phyloP scores from a whole-genome alignment of 2,797 vertebrate genomes.

The Nasua narica region DNA sequence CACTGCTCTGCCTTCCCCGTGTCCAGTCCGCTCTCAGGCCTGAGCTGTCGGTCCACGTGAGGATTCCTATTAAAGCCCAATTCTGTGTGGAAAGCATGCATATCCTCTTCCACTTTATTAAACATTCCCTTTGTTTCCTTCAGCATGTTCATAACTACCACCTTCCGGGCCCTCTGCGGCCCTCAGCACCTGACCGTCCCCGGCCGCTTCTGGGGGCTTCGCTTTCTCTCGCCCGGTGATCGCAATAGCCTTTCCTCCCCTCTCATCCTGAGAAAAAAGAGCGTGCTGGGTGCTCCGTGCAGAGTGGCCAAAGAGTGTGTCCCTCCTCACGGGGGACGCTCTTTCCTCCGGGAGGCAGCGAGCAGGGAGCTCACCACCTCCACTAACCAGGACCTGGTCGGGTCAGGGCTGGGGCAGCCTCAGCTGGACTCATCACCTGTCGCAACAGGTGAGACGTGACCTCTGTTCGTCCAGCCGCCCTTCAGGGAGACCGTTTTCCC shows the following conservation, averaged over 20 bases:
- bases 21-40: not conserved
- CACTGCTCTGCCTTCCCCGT: not conserved
- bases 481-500: not conserved
- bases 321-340: not conserved
- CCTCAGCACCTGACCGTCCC: not conserved
- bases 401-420: too few relatives aligned
- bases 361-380: not conserved
- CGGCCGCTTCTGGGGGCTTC: fast-evolving
- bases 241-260: not conserved
- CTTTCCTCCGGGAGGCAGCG: not conserved
- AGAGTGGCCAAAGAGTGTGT: fast-evolving
- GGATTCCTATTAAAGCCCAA: not conserved
- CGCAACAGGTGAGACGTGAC: too few relatives aligned
- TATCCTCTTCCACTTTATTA: not conserved
- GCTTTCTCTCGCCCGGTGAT: not conserved
- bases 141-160: not conserved
- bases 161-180: not conserved
- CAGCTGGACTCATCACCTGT: not conserved
- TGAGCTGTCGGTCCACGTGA: too few relatives aligned
- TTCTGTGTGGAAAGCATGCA: not conserved
- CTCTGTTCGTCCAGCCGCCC: not conserved
- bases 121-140: not conserved
- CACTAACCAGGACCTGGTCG: too few relatives aligned
- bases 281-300: fast-evolving
- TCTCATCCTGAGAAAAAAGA: not conserved